Evolutionary conservation across 2,888 invertebrate species (phyloP), one percentile per base, ranked within the genome.

Genomic region (Orchesellides sinensis): DNA sequence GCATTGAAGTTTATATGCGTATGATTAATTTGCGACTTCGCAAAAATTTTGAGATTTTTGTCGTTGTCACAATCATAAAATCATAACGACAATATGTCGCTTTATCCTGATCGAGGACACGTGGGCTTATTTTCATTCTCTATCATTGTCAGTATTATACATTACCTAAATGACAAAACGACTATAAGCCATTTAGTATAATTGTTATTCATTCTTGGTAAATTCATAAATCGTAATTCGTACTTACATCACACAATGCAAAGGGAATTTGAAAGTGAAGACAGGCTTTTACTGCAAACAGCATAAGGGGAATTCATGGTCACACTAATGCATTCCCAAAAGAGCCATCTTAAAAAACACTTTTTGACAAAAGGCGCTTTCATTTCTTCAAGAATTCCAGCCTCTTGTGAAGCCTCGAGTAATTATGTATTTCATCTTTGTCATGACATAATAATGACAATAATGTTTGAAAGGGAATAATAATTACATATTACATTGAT

Each of bases 361-460:
- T 61, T 54, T 19, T 21, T 27, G 14, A 19, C 49, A 68, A 27
- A 12, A 23, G 27, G 6, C 2, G 35, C 45, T 59, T 66, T 32
- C 23, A 77, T 68, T 47, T 17, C 12, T 68, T 68, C 23, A 56
- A 72, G 25, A 63, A 49, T 59, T 77, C 77, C 77, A 77, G 77
- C 54, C 77, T 27, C 45, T 56, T 77, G 54, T 61, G 61, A 17
- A 61, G 25, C 27, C n/a, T 45, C 14, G 40, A 75, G 54, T 68
- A 77, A 77, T 68, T 56, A 40, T 27, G 56, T 68, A 56, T 65
- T 77, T 77, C 54, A 52, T 77, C 68, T 56, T 77, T 77, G 63
- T 75, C 74, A 65, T 65, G 65, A 74, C 74, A 74, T n/a, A 75
- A 54, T 35, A 68, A 66, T 77, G 77, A 77, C 66, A 77, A 68